Evolutionary conservation across 2,797 vertebrate genomes (phyloP).

Genomic region (Uromys caudimaculatus): DNA sequence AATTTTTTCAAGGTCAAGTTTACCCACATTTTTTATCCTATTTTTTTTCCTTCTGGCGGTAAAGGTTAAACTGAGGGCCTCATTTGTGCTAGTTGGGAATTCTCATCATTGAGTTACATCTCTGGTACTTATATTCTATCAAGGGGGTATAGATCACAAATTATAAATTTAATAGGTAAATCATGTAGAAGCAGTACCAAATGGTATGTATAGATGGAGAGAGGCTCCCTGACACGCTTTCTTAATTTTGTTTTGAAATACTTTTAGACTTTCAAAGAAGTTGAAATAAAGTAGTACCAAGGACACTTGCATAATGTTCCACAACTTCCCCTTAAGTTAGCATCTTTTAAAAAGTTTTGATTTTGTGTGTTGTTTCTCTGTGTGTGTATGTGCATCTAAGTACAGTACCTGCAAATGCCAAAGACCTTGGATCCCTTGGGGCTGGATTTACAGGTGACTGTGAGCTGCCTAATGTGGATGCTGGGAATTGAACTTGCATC

Average conservation of each 20-base stretch:
- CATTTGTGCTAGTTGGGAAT: neutral
- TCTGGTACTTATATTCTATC: conserved; percentile 19
- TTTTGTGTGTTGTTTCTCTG: neutral
- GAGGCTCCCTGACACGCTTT: neutral
- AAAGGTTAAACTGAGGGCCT: neutral
- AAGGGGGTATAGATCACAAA: neutral
- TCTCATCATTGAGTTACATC: neutral
- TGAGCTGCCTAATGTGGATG: neutral
- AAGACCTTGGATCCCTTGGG: neutral
- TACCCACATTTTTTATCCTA: neutral
- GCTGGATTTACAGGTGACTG: neutral
- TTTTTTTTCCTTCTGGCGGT: neutral
- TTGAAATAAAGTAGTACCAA: neutral
- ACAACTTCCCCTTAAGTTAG: neutral
- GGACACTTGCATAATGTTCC: neutral
- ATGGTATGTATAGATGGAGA: neutral
- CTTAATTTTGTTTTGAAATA: conserved; percentile 52
- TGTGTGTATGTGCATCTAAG: neutral
- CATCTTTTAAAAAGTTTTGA: neutral
- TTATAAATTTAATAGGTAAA: conserved; percentile 51
- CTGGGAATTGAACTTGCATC: neutral
- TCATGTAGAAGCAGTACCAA: conserved; percentile 33
- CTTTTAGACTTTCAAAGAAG: neutral
- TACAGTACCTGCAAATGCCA: neutral
- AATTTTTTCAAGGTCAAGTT: conserved; percentile 23